A percentile compares a stretch with the other conserved stretches of the same genome.
Evolutionary conservation across 2,113 vertebrate genomes (phyloP).

Genomic region (Falco punctatus): DNA sequence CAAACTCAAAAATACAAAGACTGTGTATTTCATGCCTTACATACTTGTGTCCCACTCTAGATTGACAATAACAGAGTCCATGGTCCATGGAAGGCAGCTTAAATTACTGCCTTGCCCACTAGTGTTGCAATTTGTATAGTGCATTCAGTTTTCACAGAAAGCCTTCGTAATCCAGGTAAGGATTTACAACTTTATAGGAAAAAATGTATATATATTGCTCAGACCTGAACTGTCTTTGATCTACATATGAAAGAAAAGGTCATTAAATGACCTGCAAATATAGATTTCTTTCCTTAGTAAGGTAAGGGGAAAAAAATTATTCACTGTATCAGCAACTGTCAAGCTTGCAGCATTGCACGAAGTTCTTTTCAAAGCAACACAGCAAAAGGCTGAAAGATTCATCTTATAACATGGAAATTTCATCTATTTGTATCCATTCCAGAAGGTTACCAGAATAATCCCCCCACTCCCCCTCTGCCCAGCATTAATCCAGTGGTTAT

Average conservation of each 20-base stretch:
- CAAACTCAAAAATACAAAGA: not conserved
- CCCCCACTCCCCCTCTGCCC: not conserved
- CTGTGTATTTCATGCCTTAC: not conserved
- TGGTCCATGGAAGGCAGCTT: not conserved
- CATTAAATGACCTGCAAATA: not conserved
- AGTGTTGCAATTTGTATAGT: not conserved
- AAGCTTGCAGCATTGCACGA: not conserved
- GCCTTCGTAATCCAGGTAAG: not conserved
- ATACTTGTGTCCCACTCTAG: not conserved
- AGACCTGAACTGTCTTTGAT: not conserved
- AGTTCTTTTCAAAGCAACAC: constrained; percentile 3
- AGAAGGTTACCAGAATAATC: not conserved
- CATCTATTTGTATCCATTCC: not conserved
- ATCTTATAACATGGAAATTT: constrained; percentile 12
- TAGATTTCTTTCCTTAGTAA: not conserved
- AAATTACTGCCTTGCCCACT: not conserved
- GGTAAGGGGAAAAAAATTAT: not conserved
- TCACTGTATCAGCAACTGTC: not conserved
- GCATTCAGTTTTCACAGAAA: not conserved
- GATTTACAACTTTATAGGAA: not conserved
- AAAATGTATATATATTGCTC: not conserved
- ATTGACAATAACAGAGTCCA: not conserved
- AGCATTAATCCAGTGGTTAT: constrained; percentile 13
- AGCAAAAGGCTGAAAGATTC: not conserved
- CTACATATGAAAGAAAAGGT: not conserved